Evolutionary conservation across 1,140 invertebrate genomes (phyloP).

Genomic region (Lerema accius): DNA sequence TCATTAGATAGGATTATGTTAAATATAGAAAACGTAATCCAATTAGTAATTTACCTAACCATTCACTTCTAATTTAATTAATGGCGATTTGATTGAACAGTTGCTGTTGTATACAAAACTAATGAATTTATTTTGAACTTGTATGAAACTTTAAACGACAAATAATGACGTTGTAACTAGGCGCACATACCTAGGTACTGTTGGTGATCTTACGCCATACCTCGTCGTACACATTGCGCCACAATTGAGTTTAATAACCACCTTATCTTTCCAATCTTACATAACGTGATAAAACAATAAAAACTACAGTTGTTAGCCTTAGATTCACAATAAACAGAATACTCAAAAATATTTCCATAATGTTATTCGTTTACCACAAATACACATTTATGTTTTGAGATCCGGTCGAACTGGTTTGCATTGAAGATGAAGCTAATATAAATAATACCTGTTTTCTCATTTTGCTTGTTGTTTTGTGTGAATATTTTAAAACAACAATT

Average conservation of each 20-base stretch:
- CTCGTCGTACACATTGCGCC: slow-evolving; percentile 40
- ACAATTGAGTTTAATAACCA: slow-evolving; percentile 37
- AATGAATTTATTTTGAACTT: slow-evolving; percentile 9
- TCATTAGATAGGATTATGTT: no score
- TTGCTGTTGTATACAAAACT: slow-evolving; percentile 18
- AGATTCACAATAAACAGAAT: not conserved
- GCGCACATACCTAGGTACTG: not conserved
- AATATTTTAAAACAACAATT: no score
- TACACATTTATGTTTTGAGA: slow-evolving; percentile 29
- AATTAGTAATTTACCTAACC: no score
- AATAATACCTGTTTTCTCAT: not conserved
- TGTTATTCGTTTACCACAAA: slow-evolving; percentile 4
- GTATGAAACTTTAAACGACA: slow-evolving; percentile 10
- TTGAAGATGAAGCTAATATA: slow-evolving; percentile 43
- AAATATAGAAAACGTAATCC: no score
- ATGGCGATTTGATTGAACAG: not conserved
- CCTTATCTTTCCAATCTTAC: slow-evolving; percentile 2
- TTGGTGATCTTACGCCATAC: slow-evolving; percentile 44
- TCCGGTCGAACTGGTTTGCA: slow-evolving; percentile 44
- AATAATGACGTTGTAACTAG: slow-evolving; percentile 10
- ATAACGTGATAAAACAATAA: slow-evolving; percentile 31
- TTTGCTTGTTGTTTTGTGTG: not conserved
- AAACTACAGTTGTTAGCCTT: slow-evolving; percentile 14
- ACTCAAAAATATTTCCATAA: not conserved
- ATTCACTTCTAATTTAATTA: no score